Percentiles rank a stretch among this genome's conserved stretches.
phyloP scores from a whole-genome alignment of 2,797 vertebrate genomes.

The Pogonophryne albipinna region DNA sequence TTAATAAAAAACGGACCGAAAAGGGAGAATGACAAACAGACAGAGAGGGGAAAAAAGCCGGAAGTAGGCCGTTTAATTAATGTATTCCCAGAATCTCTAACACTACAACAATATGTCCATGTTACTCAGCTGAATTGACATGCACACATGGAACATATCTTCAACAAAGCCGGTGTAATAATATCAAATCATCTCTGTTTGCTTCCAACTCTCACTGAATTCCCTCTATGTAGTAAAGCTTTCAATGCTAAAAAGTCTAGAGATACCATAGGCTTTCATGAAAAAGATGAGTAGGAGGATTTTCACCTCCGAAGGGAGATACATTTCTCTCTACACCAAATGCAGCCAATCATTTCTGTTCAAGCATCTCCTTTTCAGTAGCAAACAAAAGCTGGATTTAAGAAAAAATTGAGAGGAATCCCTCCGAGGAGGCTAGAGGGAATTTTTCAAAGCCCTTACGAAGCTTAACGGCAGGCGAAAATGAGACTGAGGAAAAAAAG shows the following conservation, averaged over 20 bases:
- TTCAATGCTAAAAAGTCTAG: conserved; percentile 45
- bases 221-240: conserved; percentile 40
- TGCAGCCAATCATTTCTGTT: conserved; percentile 77
- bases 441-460: conserved; percentile 63
- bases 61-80: neutral
- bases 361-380: conserved; percentile 64
- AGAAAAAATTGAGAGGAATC: conserved; percentile 50
- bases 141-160: conserved; percentile 3
- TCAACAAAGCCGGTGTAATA: conserved; percentile 1
- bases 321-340: conserved; percentile 66
- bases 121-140: conserved; percentile 8
- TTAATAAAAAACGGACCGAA: neutral
- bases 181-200: conserved; percentile 20
- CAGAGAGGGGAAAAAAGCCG: neutral
- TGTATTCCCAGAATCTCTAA: neutral
- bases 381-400: conserved; percentile 71
- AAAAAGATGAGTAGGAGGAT: conserved; percentile 43
- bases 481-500: conserved; percentile 56
- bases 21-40: neutral
- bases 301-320: conserved; percentile 55
- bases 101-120: neutral
- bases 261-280: conserved; percentile 65
- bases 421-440: conserved; percentile 60
- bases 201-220: conserved; percentile 5
- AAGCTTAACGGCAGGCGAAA: conserved; percentile 67